A percentile compares a stretch with the other conserved stretches of the same genome.
These are phyloP conservation scores for Glossophaga mutica DNA, from an alignment of 2,797 vertebrate species.

Conservation along the genomic window DNA sequence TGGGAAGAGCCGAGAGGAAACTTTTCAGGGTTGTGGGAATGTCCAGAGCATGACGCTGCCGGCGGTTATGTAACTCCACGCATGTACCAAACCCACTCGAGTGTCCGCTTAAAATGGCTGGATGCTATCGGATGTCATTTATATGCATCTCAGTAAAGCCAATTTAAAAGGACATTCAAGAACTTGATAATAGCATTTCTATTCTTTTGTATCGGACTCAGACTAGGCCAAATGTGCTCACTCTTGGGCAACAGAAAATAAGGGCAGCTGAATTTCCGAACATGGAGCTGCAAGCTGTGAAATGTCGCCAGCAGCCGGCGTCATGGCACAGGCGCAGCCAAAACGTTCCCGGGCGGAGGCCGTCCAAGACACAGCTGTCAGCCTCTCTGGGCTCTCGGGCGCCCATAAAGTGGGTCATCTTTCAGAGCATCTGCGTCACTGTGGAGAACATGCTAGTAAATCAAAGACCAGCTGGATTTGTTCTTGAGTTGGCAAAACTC, in stretches of 20 bases:
- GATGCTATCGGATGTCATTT: neutral
- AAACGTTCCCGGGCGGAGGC: neutral
- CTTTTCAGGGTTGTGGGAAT: neutral
- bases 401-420: constrained; percentile 56
- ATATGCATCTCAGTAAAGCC: neutral
- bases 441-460: constrained; percentile 28
- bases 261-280: neutral
- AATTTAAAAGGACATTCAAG: neutral
- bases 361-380: neutral
- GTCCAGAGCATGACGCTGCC: fast-evolving
- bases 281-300: neutral
- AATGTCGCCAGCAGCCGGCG: neutral
- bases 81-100: neutral
- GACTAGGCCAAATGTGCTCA: neutral
- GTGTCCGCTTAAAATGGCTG: neutral
- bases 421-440: constrained; percentile 64
- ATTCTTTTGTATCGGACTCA: neutral
- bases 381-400: constrained; percentile 16
- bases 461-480: constrained; percentile 54
- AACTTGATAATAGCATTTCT: neutral
- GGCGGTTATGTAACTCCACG: fast-evolving
- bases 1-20: neutral
- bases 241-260: neutral
- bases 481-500: neutral
- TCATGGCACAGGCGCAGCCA: neutral